Base-by-base conservation (phyloP, 2,888 invertebrate genomes). In the Druceiella hillmani region DNA sequence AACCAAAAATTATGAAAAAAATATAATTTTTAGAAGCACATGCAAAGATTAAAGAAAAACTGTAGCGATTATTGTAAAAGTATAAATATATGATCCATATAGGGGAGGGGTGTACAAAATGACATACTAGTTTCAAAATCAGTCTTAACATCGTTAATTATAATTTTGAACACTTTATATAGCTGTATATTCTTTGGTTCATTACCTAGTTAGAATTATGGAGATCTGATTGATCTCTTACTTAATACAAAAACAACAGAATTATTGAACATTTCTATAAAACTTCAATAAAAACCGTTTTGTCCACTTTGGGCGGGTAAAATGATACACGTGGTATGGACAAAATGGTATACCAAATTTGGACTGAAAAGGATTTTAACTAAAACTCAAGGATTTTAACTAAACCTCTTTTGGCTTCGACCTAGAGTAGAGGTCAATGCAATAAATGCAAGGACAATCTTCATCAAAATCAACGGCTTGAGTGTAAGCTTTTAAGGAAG, bases 401-500 rank as follows among this genome's bases (percentile, higher is more conserved):
- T 9, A 20, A 9, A 20, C 9, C 22, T 20, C 22, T 20, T 20
- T 20, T 20, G 9, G 22, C 22, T 20, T 20, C 9, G 6, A 20
- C 6, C 22, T 20, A 7, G 22, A 9, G 9, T 9, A 6, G 6
- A n/a, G n/a, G n/a, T n/a, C n/a, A n/a, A n/a, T n/a, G n/a, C n/a
- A n/a, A n/a, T n/a, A n/a, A n/a, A n/a, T n/a, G n/a, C n/a, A n/a
- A n/a, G n/a, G n/a, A n/a, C n/a, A 20, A 20, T 20, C 22, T 20
- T 20, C 22, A 20, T 20, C 22, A 20, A 7, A 6, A 20, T 20
- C 22, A 6, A 6, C 6, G 22, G 22, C 22, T 20, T 20, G 6
- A 20, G 22, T 20, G 22, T 20, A 20, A 20, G 22, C 22, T 20
- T 20, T 6, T 20, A 20, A 20, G 22, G 22, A 20, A 20, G 22